These are phyloP conservation scores for Porites lutea DNA, from an alignment of 64 coral and sea anemone species.

Conservation along the genomic window DNA sequence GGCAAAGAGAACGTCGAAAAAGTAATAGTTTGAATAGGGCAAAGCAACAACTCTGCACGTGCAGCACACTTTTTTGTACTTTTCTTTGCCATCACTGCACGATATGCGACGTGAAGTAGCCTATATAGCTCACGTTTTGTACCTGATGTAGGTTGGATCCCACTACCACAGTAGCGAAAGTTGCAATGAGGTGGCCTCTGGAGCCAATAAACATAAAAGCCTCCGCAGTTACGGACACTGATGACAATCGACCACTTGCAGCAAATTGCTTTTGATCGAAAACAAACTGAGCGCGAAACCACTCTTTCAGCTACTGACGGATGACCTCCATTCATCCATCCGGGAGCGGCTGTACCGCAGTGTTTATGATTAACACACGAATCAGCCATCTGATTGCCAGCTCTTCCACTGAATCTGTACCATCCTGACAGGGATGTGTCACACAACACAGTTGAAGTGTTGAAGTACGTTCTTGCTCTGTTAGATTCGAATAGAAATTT, in stretches of 20 bases:
- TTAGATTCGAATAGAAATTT: not conserved
- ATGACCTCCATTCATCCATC: not conserved
- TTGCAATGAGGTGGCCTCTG: not conserved
- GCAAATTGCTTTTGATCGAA: not conserved
- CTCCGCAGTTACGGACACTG: slow-evolving; percentile 22
- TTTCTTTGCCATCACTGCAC: too few species aligned
- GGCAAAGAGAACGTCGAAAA: too few species aligned
- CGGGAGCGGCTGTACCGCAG: slow-evolving; percentile 11
- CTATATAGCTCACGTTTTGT: too few species aligned
- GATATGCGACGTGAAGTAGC: too few species aligned
- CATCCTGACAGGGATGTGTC: not conserved
- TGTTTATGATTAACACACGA: not conserved
- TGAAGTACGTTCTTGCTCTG: not conserved
- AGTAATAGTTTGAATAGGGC: too few species aligned
- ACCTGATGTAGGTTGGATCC: too few species aligned
- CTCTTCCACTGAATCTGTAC: slow-evolving; percentile 8
- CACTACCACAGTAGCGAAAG: slow-evolving; percentile 16
- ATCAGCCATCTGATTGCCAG: not conserved
- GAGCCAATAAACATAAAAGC: slow-evolving; percentile 15
- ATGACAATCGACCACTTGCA: slow-evolving; percentile 9
- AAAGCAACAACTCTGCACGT: too few species aligned
- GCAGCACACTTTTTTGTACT: too few species aligned
- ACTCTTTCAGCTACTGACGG: not conserved
- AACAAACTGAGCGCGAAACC: slow-evolving; percentile 11
- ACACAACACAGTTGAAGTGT: not conserved